phyloP scores from a whole-genome alignment of 2,888 invertebrate species.

The Cabera pusaria region DNA sequence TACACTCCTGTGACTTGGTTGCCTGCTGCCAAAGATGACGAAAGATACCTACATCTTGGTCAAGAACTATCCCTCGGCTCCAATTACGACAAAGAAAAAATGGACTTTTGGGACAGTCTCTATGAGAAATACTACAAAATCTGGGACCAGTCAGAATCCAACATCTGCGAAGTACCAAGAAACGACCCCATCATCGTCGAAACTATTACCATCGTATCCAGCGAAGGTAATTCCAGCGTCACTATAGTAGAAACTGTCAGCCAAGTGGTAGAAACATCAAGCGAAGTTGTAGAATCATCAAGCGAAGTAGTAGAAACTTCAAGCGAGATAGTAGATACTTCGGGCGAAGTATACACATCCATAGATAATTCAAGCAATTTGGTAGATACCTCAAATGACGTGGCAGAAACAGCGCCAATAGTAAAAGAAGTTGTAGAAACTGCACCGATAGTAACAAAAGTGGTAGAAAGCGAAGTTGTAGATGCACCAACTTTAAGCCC shows the following conservation, averaged over 20 bases:
- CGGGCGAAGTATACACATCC: conserved; percentile 1
- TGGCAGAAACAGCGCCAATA: conserved; percentile 11
- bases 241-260: conserved; percentile 1
- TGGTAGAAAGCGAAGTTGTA: too few species aligned
- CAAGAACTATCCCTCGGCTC: conserved; percentile 56
- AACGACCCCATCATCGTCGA: conserved; percentile 36
- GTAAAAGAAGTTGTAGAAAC: conserved; percentile 18
- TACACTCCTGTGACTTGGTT: conserved; percentile 66
- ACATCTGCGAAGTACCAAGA: conserved; percentile 32
- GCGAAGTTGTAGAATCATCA: conserved; percentile 7
- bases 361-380: conserved; percentile 2
- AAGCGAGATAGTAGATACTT: conserved; percentile 1
- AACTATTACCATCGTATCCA: conserved; percentile 20
- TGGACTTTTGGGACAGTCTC: conserved; percentile 70
- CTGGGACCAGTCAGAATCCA: conserved; percentile 58
- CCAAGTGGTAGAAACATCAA: conserved; percentile 5
- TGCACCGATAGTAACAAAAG: conserved; percentile 7
- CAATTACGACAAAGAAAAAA: conserved; percentile 62
- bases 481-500: conserved; percentile 14
- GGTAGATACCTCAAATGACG: conserved; percentile 7
- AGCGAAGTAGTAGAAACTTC: background rate
- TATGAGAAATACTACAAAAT: conserved; percentile 67
- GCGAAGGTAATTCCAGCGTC: conserved; percentile 14
- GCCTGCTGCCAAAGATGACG: conserved; percentile 64
- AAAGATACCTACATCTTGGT: conserved; percentile 59